Conservation (phyloP, 2,888 invertebrate genomes). For the Azorinus chamasolen region DNA sequence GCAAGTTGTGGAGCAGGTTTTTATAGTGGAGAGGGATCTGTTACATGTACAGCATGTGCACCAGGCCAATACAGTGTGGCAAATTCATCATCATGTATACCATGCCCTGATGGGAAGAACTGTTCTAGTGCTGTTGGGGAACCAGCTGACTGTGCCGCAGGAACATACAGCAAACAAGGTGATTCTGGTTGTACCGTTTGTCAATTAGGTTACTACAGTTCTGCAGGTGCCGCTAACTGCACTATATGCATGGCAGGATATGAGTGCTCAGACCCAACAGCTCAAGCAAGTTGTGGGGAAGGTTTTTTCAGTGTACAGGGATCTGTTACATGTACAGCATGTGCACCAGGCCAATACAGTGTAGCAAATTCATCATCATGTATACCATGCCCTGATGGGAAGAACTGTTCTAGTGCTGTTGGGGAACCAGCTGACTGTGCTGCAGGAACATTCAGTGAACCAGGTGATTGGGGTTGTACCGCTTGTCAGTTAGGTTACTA, state of each 20-base stretch:
- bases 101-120: constrained; percentile 74
- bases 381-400: constrained; percentile 73
- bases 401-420: constrained; percentile 57
- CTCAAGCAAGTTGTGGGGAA: constrained; percentile 36
- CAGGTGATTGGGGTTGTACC: constrained; percentile 74
- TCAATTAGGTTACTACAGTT: constrained; percentile 68
- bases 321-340: constrained; percentile 61
- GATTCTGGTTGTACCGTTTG: constrained; percentile 44
- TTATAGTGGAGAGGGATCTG: constrained; percentile 51
- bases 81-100: constrained; percentile 69
- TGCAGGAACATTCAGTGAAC: constrained; percentile 76
- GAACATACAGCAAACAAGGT: constrained; percentile 60
- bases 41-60: constrained; percentile 48
- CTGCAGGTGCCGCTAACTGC: constrained; percentile 69
- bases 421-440: constrained; percentile 14
- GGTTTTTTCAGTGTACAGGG: constrained; percentile 71
- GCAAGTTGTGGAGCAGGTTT: constrained; percentile 35
- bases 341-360: constrained; percentile 67
- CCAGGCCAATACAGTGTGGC: constrained; percentile 62
- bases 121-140: constrained; percentile 51
- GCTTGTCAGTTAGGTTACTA: constrained; percentile 72
- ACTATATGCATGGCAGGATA: constrained; percentile 76
- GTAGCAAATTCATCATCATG: constrained; percentile 69
- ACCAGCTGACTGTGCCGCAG: constrained; percentile 59
- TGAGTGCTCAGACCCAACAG: constrained; percentile 64